Percentiles rank a stretch among this genome's conserved stretches.
phyloP scores from a whole-genome alignment of 2,797 vertebrate genomes.

The Cuculus canorus region DNA sequence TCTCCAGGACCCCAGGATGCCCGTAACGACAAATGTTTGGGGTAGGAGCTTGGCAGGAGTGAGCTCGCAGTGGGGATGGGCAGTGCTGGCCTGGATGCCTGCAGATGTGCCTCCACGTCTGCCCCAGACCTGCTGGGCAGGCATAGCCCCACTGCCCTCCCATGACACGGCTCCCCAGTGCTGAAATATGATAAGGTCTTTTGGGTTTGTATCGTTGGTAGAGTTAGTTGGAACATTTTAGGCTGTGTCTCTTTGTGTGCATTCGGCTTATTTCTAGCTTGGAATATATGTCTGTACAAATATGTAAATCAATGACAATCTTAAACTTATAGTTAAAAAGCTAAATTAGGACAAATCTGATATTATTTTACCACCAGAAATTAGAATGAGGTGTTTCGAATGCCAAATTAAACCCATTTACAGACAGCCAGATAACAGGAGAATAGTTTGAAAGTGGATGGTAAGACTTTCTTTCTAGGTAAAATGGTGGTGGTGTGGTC shows the following conservation, averaged over 20 bases:
- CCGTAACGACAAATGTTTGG: background rate
- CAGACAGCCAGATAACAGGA: background rate
- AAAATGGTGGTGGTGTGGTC: background rate
- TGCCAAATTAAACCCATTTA: background rate
- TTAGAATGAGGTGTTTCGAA: background rate
- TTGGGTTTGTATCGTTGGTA: background rate
- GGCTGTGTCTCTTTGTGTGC: background rate
- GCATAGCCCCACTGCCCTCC: accelerated
- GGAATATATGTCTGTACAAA: background rate
- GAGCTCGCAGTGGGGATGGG: accelerated
- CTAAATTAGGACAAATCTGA: background rate
- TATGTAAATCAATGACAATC: background rate
- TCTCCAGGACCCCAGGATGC: background rate
- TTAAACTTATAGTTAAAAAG: background rate
- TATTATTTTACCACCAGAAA: background rate
- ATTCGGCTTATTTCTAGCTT: background rate
- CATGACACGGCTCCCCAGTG: accelerated
- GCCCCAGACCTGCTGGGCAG: background rate
- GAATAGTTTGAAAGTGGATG: background rate
- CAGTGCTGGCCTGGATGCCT: background rate
- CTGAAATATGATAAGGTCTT: accelerated
- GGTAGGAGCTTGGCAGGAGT: background rate
- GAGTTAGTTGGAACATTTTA: background rate
- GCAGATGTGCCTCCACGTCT: background rate
- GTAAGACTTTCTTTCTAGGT: background rate